A percentile compares a stretch with the other conserved stretches of the same genome.
Evolutionary conservation across 1,140 invertebrate genomes (phyloP).

Genomic region (Solenopsis fugax): DNA sequence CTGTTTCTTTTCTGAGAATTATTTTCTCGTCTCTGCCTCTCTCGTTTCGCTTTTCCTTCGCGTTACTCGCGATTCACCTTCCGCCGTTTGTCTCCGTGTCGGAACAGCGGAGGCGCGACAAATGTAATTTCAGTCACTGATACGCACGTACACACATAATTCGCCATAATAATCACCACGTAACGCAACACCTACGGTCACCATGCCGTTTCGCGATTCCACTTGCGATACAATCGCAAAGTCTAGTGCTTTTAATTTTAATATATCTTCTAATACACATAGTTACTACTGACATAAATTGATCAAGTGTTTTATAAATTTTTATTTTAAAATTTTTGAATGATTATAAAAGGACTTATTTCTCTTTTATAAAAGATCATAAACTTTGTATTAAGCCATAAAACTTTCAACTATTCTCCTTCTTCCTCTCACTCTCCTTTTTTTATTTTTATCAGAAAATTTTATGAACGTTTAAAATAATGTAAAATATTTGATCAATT

Average conservation of each 20-base stretch:
- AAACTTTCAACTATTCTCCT: neutral
- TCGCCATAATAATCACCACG: constrained; percentile 14
- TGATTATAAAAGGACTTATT: neutral
- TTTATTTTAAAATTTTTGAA: neutral
- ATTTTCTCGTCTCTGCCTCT: constrained; percentile 3
- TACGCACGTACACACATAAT: constrained; percentile 12
- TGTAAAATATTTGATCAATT: neutral
- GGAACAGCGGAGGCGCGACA: constrained; percentile 12
- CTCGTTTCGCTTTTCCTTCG: constrained; percentile 19
- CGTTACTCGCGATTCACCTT: neutral
- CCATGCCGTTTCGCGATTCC: constrained; percentile 5
- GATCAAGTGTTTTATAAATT: neutral
- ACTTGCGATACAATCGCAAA: neutral
- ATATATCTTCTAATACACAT: neutral
- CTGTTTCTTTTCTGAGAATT: neutral
- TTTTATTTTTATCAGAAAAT: neutral
- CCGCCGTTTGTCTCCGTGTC: neutral
- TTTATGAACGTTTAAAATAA: neutral
- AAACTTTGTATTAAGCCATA: neutral
- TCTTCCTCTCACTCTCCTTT: neutral
- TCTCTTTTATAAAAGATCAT: too few species aligned
- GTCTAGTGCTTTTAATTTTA: neutral
- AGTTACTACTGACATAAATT: neutral
- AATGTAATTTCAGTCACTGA: neutral
- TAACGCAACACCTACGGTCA: constrained; percentile 19